Evolutionary conservation across 2,113 vertebrate species (phyloP).

Genomic region (Nycticryphes semicollaris): DNA sequence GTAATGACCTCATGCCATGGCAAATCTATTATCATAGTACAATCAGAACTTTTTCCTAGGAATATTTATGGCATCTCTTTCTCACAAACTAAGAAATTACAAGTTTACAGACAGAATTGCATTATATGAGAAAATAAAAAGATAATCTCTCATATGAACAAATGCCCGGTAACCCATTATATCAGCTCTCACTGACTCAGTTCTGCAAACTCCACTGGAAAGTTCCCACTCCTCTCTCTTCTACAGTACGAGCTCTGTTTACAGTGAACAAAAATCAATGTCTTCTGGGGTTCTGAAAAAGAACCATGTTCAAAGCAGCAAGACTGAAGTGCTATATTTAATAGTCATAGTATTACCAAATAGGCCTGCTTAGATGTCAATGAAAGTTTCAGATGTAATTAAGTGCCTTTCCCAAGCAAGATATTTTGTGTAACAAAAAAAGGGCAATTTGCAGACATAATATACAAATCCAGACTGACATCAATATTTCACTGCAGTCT

Average conservation of each 20-base stretch:
- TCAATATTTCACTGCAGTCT: background rate
- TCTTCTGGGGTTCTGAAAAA: background rate
- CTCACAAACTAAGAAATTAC: background rate
- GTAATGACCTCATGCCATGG: background rate
- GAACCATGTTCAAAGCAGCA: background rate
- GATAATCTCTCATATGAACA: background rate
- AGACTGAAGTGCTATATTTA: background rate
- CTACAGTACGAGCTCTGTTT: background rate
- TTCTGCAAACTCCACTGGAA: background rate
- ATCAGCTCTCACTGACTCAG: background rate
- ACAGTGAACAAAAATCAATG: background rate
- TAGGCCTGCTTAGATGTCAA: background rate
- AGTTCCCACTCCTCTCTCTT: background rate
- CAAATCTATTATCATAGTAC: background rate
- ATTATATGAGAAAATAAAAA: background rate
- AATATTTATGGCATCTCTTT: background rate
- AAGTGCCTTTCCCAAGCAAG: background rate
- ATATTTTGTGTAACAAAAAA: background rate
- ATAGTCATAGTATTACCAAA: background rate
- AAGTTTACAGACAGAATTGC: background rate
- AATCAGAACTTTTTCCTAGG: background rate
- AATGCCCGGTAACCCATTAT: background rate
- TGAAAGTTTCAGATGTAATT: background rate
- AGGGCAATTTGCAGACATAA: background rate
- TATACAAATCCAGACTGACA: background rate